Evolutionary conservation across 2,113 vertebrate genomes (phyloP), one percentile per base, ranked within the genome.

Genomic region (Peromyscus maniculatus): DNA sequence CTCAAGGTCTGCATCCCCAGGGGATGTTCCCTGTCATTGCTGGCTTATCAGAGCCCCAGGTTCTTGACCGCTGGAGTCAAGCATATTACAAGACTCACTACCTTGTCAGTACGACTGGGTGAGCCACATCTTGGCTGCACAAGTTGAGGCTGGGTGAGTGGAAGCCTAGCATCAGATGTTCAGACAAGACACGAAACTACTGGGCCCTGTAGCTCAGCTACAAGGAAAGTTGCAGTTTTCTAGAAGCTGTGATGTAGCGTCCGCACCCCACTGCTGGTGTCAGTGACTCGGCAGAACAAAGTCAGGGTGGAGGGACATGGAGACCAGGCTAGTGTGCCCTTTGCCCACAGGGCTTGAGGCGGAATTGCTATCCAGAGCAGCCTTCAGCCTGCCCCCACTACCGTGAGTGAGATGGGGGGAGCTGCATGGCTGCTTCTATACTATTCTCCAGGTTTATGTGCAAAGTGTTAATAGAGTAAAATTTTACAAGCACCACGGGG

Each of bases 21-120:
- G 57, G 36, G 11, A 6, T 24, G 16, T 64, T 1, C 57, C 8
- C 26, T 21, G 21, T 7, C 39, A 62, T 8, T 15, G 3, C 0
- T 2, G 59, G 15, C 46, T 21, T 39, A 6, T 26, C 7, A 1
- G 49, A 43, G 11, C 24, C 49, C 46, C n/a, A 43, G 22, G 82
- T 64, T 84, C 80, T 64, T 64, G 82, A 64, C 24, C 7, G 22
- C 4, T 84, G 59, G n/a, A 43, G 82, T 84, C 82, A 64, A 55
- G 8, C 3, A 7, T n/a, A 57, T 24, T 9, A 15, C 55, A 1
- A 39, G 0, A 13, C 10, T 43, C 33, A 1, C 1, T 10, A 13
- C 5, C 0, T 33, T 7, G 3, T 16, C 24, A 15, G 2, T 13
- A 24, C 49, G 6, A 22, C 24, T 33, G 0, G 3, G 52, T 3